phyloP scores from a whole-genome alignment of 2,888 invertebrate genomes.

The Operophtera brumata region DNA sequence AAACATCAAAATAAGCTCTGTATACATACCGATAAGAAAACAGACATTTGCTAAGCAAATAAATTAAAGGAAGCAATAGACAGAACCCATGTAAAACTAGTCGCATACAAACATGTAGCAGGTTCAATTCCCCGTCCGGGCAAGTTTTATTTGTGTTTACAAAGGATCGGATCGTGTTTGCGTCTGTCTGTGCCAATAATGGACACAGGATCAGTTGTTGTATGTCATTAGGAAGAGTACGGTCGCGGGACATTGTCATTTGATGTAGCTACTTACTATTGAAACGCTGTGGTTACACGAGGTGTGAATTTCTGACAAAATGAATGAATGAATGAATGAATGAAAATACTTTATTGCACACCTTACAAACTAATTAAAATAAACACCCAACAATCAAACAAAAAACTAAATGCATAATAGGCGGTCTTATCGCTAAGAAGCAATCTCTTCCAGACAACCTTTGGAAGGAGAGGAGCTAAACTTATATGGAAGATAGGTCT shows the following conservation, averaged over 20 bases:
- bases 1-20: too few relatives aligned
- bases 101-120: conserved; percentile 16
- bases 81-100: conserved; percentile 16
- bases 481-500: too few relatives aligned
- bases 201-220: conserved; percentile 31
- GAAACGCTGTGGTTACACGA: background rate
- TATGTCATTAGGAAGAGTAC: conserved; percentile 17
- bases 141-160: conserved; percentile 51
- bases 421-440: too few relatives aligned
- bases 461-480: too few relatives aligned
- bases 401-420: too few relatives aligned
- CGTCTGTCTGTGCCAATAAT: conserved; percentile 68
- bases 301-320: background rate
- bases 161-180: conserved; percentile 62
- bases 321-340: too few relatives aligned
- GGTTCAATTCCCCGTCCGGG: conserved; percentile 49
- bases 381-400: too few relatives aligned
- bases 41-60: background rate
- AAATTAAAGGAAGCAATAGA: conserved; percentile 10
- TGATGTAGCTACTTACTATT: background rate
- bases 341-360: too few relatives aligned
- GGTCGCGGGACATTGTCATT: conserved; percentile 14
- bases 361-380: too few relatives aligned
- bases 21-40: background rate
- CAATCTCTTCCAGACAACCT: too few relatives aligned